These are phyloP conservation scores for Rhegmatorhina hoffmannsi DNA, from an alignment of 2,113 vertebrate genomes.

Conservation along the genomic window DNA sequence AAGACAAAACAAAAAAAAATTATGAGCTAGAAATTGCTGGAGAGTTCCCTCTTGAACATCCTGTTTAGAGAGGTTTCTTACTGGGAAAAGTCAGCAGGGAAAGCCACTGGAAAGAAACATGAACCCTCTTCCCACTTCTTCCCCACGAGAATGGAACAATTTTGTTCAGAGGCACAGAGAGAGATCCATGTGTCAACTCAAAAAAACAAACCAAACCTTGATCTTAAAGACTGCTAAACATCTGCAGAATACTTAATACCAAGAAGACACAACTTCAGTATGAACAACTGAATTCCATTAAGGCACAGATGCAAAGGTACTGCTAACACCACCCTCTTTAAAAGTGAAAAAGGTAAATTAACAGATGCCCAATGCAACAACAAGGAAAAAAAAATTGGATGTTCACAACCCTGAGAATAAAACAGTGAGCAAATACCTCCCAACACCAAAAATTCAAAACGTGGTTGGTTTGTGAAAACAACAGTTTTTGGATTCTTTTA, in stretches of 20 bases:
- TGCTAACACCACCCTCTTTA: background rate
- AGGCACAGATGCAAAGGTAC: background rate
- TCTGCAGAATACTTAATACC: background rate
- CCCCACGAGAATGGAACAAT: background rate
- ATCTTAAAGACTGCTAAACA: background rate
- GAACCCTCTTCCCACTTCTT: background rate
- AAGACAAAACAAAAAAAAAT: background rate
- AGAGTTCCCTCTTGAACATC: constrained; percentile 44
- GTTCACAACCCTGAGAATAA: background rate
- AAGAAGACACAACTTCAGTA: background rate
- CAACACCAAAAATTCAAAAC: background rate
- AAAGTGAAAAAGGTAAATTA: background rate
- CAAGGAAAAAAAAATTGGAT: too few species aligned
- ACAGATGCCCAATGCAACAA: background rate
- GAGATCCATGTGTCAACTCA: background rate
- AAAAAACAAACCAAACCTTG: background rate
- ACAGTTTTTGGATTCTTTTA: background rate
- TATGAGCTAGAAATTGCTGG: constrained; percentile 1
- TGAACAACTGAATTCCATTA: background rate
- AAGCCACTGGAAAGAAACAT: background rate
- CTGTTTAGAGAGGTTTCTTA: constrained; percentile 37
- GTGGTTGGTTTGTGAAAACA: background rate
- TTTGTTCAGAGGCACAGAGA: background rate
- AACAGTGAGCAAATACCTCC: background rate
- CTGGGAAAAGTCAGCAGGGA: constrained; percentile 16